Evolutionary conservation across 2,113 vertebrate species (phyloP).

Genomic region (Notarius lentiginosus): DNA sequence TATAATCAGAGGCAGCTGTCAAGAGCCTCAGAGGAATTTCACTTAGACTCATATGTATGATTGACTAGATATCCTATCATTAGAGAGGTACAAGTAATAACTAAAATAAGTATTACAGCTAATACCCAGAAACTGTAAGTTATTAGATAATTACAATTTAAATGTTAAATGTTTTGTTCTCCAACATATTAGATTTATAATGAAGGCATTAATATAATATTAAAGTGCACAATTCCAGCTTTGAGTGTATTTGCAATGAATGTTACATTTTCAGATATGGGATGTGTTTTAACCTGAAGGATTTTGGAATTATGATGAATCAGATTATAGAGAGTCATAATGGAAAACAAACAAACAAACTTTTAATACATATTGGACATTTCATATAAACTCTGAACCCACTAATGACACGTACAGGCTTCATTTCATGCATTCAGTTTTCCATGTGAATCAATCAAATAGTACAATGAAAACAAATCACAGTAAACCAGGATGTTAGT

Average conservation of each 20-base stretch:
- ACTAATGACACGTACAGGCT: background rate
- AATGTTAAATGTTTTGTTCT: background rate
- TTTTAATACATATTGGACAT: background rate
- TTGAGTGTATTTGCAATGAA: background rate
- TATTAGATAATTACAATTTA: background rate
- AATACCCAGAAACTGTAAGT: background rate
- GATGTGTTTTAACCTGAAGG: background rate
- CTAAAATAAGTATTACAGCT: background rate
- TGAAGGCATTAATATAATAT: background rate
- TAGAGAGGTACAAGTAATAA: background rate
- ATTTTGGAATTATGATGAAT: background rate
- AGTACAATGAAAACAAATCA: background rate
- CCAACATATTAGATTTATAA: background rate
- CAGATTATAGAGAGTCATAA: background rate
- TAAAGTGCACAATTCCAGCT: background rate
- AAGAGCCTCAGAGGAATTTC: background rate
- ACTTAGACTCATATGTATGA: conserved; percentile 1
- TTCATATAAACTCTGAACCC: background rate
- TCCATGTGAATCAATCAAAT: background rate
- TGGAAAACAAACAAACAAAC: background rate
- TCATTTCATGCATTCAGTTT: background rate
- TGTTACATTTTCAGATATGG: background rate
- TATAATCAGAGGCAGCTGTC: conserved; percentile 21
- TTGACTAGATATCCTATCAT: background rate
- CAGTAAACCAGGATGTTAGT: background rate